These are phyloP conservation scores for Pontoporia blainvillei DNA, from an alignment of 2,113 vertebrate species.

Conservation along the genomic window DNA sequence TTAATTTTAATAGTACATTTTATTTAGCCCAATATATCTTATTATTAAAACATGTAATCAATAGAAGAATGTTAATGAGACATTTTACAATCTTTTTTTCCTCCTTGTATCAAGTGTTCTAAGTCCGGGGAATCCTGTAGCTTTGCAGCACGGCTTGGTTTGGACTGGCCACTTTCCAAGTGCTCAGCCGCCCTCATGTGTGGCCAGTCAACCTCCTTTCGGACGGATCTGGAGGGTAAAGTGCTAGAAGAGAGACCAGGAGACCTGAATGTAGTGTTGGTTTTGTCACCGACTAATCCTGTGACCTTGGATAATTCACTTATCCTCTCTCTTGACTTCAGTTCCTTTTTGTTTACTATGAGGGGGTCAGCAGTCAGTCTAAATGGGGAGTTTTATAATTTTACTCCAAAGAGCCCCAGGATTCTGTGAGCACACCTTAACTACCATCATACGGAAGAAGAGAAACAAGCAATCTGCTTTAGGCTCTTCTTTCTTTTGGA, in stretches of 20 bases:
- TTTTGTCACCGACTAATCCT: not conserved
- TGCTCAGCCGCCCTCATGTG: accelerated
- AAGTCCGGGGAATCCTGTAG: not conserved
- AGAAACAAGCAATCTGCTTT: not conserved
- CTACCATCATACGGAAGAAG: not conserved
- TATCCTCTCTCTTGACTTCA: not conserved
- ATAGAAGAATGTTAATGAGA: not conserved
- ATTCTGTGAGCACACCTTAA: not conserved
- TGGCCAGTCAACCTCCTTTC: not conserved
- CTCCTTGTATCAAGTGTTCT: not conserved
- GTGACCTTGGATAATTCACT: not conserved
- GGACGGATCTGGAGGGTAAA: not conserved
- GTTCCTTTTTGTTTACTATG: not conserved
- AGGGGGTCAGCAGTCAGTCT: not conserved
- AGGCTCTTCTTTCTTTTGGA: not conserved
- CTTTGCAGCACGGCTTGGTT: not conserved
- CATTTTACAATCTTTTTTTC: not conserved
- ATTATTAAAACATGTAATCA: not conserved
- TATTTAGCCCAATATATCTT: not conserved
- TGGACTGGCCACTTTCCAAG: not conserved
- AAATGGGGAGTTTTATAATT: not conserved
- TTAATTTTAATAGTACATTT: not conserved
- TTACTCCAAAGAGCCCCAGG: not conserved
- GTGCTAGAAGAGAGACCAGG: not conserved
- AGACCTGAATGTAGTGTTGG: not conserved